Evolutionary conservation across 2,888 invertebrate species (phyloP), one percentile per base, ranked within the genome.

Genomic region (Teleiodes luculella): DNA sequence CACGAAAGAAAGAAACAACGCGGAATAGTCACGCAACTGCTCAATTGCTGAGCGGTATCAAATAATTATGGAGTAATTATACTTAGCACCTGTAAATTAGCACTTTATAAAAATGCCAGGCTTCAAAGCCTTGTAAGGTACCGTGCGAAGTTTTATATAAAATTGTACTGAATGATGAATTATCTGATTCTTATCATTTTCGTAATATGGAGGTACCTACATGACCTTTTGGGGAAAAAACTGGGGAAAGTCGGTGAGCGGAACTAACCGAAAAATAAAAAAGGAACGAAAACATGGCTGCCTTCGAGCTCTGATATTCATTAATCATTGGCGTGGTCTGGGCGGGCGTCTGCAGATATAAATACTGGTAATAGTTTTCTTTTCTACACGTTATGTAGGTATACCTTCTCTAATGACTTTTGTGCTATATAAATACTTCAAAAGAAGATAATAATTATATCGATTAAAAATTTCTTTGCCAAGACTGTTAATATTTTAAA

Each of bases 321-420:
- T 86, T 85, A 84, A 87, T 86, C 86, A 86, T 83, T 68, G 57
- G 63, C 59, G 68, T 65, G 68, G 73, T 67, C 70, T 80, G 83
- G 86, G 83, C 82, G 85, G 80, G 62, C 64, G 62, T 59, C 67
- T 64, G 68, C 64, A 62, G 63, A 54, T 69, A 51, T 18, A 20
- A 24, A 62, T 72, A 70, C 66, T 67, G 68, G 72, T 64, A 66
- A 62, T 64, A 66, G 66, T 37, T 53, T 53, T 48, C 52, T 53
- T 57, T 14, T 14, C 45, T 53, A 50, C 68, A 64, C 69, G 39
- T 16, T 18, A 41, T 70, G 65, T 66, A 65, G 61, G 18, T 70
- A 66, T 66, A 65, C 62, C 58, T 57, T 63, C 66, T 14, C 67
- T 78, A 81, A 81, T 80, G 79, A 80, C 74, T 72, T 73, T 72